Evolutionary conservation across 2,888 invertebrate species (phyloP).

Genomic region (Hirudinaria manillensis): DNA sequence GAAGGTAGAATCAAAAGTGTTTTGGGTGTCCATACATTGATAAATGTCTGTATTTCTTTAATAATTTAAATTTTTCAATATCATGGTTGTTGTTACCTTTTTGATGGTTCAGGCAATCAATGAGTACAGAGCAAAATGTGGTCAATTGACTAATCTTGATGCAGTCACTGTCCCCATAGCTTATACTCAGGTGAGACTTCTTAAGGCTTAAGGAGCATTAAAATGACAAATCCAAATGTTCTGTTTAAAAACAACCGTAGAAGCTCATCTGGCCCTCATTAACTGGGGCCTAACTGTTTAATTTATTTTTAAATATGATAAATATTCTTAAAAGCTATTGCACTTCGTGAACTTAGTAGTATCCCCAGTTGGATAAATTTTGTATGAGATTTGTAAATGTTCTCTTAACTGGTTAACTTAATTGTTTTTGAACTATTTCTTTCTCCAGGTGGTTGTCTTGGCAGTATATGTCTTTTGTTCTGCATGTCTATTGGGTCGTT

Average conservation of each 20-base stretch:
- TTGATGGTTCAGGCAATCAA: conserved; percentile 15
- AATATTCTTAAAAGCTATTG: no score
- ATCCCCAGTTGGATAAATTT: neutral
- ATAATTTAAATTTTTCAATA: no score
- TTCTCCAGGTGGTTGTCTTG: conserved; percentile 23
- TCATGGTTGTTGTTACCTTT: neutral
- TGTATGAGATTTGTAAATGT: neutral
- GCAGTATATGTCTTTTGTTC: conserved; percentile 21
- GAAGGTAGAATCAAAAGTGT: conserved; percentile 24
- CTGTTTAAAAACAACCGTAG: no score
- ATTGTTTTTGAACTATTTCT: neutral
- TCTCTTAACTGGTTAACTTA: neutral
- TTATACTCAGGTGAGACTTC: conserved; percentile 9
- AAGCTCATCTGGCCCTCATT: no score
- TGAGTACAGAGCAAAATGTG: conserved; percentile 17
- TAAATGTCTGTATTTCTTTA: neutral
- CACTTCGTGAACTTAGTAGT: no score
- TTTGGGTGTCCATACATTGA: conserved; percentile 1
- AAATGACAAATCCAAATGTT: no score
- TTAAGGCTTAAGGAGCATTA: no score
- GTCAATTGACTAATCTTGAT: conserved; percentile 15
- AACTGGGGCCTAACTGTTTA: no score
- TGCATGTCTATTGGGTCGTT: conserved; percentile 24
- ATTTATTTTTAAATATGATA: no score
- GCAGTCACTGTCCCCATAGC: conserved; percentile 21